Conservation (phyloP, 2,797 vertebrate genomes). For the Mustela erminea region DNA sequence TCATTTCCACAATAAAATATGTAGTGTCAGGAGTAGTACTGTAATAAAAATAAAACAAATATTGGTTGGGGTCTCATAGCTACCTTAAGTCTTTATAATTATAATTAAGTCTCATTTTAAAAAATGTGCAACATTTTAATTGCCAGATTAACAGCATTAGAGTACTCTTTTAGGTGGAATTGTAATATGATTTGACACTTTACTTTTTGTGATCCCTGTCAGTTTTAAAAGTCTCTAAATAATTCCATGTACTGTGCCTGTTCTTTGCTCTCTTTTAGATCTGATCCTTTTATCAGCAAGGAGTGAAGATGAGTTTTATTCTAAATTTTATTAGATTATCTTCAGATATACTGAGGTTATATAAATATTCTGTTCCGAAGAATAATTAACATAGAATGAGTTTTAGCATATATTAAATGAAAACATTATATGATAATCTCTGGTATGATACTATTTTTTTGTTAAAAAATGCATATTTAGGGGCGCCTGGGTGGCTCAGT, state of each 20-base stretch:
- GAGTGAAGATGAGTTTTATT: neutral
- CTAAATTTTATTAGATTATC: slow-evolving; percentile 13
- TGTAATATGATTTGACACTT: accelerated
- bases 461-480: neutral
- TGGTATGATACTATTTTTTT: slow-evolving; percentile 14
- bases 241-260: neutral
- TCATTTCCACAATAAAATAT: slow-evolving; percentile 63
- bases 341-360: neutral
- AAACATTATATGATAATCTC: neutral
- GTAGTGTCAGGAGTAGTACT: slow-evolving; percentile 28
- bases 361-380: slow-evolving; percentile 17
- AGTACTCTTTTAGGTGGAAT: neutral
- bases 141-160: neutral
- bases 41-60: slow-evolving; percentile 68
- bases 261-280: neutral
- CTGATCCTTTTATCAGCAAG: neutral
- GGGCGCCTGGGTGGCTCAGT: no score
- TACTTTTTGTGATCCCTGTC: neutral
- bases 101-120: slow-evolving; percentile 36
- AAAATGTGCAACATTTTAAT: slow-evolving; percentile 69
- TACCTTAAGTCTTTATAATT: slow-evolving; percentile 51
- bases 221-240: neutral
- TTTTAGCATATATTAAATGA: slow-evolving; percentile 22
- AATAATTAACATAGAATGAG: neutral
- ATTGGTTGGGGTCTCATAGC: slow-evolving; percentile 46